These are phyloP conservation scores for Amorpha juglandis DNA, from an alignment of 2,888 invertebrate species.

Conservation along the genomic window DNA sequence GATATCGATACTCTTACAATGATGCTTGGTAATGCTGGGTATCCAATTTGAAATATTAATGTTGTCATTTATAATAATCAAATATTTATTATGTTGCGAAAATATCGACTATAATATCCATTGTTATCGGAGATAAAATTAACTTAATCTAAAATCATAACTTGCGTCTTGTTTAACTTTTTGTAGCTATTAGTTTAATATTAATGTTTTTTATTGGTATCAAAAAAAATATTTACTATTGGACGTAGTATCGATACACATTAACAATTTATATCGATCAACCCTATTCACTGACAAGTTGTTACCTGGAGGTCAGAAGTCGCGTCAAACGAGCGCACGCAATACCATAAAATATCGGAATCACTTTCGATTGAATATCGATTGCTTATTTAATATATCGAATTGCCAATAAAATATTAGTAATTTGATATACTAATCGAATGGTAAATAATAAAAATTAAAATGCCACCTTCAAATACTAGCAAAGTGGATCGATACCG, in stretches of 20 bases:
- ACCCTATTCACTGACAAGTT: neutral
- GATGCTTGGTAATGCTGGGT: neutral
- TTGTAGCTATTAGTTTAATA: neutral
- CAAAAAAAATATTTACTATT: neutral
- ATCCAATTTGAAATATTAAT: neutral
- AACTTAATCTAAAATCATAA: neutral
- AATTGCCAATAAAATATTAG: conserved; percentile 5
- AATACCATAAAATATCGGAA: neutral
- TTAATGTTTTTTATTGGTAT: neutral
- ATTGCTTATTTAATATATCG: conserved; percentile 13
- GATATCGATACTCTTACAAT: neutral
- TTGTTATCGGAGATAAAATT: neutral
- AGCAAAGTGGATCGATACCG: neutral
- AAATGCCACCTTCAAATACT: neutral
- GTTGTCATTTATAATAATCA: neutral
- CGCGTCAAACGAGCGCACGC: neutral
- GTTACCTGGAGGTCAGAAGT: neutral
- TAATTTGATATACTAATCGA: conserved; percentile 14
- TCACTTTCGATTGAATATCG: neutral
- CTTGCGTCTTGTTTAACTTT: neutral
- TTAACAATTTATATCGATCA: neutral
- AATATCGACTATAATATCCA: conserved; percentile 2
- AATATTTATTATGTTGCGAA: neutral
- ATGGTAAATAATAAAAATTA: neutral
- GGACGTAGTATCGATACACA: neutral